Evolutionary conservation across 2,888 invertebrate species (phyloP), one percentile per base, ranked within the genome.

Genomic region (Microctonus brassicae): DNA sequence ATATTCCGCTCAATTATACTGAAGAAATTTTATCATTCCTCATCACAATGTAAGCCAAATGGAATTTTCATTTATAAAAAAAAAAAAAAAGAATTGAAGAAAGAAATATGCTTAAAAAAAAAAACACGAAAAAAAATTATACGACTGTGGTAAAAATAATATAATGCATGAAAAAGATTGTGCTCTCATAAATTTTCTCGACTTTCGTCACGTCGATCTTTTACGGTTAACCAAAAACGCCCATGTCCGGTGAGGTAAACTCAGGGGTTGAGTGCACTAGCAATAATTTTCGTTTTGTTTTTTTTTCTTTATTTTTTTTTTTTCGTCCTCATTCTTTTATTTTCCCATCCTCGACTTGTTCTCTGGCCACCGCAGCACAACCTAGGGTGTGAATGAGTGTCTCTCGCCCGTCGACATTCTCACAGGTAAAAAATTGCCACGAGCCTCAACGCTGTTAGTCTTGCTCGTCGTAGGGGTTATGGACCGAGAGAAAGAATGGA

Each of bases 391-490:
- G 72, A 71, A 74, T 69, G 68, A 47, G 69, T 63, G 55, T n/a
- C n/a, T 70, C 75, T 71, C 10, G 58, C 63, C 70, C 73, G 75
- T 79, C 78, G 77, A 75, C 75, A 70, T 72, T 70, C 65, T 74
- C 71, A 73, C 74, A 78, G 81, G 78, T 81, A 81, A 83, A 81
- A 83, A 83, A 83, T 81, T 78, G 79, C 77, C 73, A 71, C 74
- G 70, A 78, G 75, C 70, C 75, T 71, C 70, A 65, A 60, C 72
- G 71, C 62, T 75, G 72, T 80, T 79, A 78, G 78, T 81, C 79
- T 63, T 62, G 67, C 75, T n/a, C 73, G 73, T 74, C 75, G 69
- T 72, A 67, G 69, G 75, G 77, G 78, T 80, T 83, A 83, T 80
- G 80, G 79, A 76, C 74, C 80, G 80, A 68, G 77, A 78, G 36